phyloP scores from a whole-genome alignment of 2,888 invertebrate genomes.

The Dasypolia templi region DNA sequence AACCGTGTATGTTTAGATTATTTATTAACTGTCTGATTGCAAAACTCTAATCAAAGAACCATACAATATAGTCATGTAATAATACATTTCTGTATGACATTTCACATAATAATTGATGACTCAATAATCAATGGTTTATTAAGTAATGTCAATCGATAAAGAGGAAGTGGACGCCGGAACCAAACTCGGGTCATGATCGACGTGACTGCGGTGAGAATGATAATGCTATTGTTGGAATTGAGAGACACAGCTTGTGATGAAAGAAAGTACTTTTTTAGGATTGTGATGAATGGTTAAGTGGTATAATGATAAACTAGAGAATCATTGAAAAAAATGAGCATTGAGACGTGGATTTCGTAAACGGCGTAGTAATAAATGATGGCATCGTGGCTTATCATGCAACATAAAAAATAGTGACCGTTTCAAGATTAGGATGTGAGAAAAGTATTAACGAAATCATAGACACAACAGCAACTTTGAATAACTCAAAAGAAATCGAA shows the following conservation, averaged over 20 bases:
- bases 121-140: conserved; percentile 53
- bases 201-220: conserved; percentile 54
- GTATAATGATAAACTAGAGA: too few species aligned
- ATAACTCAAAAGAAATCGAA: conserved; percentile 67
- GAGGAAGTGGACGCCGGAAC: conserved; percentile 66
- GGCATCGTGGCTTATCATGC: too few species aligned
- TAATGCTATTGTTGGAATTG: conserved; percentile 41
- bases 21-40: background rate
- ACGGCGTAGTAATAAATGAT: background rate
- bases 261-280: conserved; percentile 24
- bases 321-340: background rate
- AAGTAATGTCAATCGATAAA: conserved; percentile 43
- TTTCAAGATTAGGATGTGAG: conserved; percentile 22
- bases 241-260: conserved; percentile 39
- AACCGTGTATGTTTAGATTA: conserved; percentile 11
- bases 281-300: background rate
- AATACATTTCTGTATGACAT: conserved; percentile 14
- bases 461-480: conserved; percentile 32
- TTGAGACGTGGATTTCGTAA: background rate
- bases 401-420: background rate
- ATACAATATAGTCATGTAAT: background rate
- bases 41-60: background rate
- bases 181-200: conserved; percentile 49
- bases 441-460: conserved; percentile 20
- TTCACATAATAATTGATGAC: conserved; percentile 37